Base-by-base conservation (phyloP, 2,888 invertebrate genomes). In the Harpagoxenus sublaevis region DNA sequence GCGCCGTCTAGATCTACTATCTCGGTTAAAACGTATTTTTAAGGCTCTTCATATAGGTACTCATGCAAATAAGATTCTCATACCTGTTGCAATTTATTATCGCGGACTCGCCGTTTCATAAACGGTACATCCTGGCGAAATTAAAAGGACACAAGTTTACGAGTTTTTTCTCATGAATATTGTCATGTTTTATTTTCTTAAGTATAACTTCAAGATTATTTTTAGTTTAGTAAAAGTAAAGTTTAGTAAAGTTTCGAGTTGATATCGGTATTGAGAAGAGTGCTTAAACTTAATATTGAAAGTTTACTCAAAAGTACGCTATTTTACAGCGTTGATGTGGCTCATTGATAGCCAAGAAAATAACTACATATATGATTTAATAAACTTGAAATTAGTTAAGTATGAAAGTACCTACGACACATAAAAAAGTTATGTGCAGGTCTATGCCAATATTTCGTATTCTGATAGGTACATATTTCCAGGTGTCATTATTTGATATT, bases 21-120 rank as follows among this genome's bases (percentile, higher is more conserved):
- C 53, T 78, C n/a, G 28, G 28, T 60, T 53, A 31, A 55, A 53
- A 66, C 4, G 18, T 77, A 65, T 55, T 39, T 68, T 68, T 68
- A 35, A 77, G 18, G 15, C 8, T 66, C 39, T 28, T 53, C n/a
- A 3, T 9, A 23, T 23, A 23, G 23, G 35, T 18, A 63, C 48
- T 51, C 35, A 9, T 55, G 42, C 42, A 48, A 68, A 68, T 42
- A 18, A 73, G 42, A 42, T 68, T 42, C 9, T 8, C 18, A 35
- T 68, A 68, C 51, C n/a, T 55, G 28, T 78, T 53, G 28, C 42
- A 28, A 68, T 53, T 39, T 55, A n/a, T 39, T 39, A 28, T 77
- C 10, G 8, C 28, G 15, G 45, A 28, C 31, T 75, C 45, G n/a
- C 12, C n/a, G 8, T 53, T 35, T 45, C 2, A 2, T 3, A 31